Evolutionary conservation across 2,888 invertebrate genomes (phyloP).

Genomic region (Orthosia gothica): DNA sequence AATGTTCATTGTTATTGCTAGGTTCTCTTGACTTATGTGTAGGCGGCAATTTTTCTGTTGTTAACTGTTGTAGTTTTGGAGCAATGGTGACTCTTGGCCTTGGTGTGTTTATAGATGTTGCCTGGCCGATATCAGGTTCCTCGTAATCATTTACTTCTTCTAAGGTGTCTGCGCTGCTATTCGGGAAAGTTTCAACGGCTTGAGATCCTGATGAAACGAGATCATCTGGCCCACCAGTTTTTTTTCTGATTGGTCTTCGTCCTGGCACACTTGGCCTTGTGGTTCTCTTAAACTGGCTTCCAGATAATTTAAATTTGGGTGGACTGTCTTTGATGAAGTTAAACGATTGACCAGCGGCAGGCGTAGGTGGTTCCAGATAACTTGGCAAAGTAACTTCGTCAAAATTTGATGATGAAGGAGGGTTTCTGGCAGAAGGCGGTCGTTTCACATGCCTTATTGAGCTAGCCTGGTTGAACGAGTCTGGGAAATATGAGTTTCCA

Average conservation of each 20-base stretch:
- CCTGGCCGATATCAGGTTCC: slow-evolving; percentile 79
- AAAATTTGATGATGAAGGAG: slow-evolving; percentile 70
- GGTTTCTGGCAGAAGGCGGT: slow-evolving; percentile 77
- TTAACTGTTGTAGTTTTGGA: slow-evolving; percentile 82
- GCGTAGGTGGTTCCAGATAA: slow-evolving; percentile 88
- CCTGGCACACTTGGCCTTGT: slow-evolving; percentile 82
- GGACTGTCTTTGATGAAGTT: slow-evolving; percentile 81
- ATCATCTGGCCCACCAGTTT: slow-evolving; percentile 85
- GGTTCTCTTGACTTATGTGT: slow-evolving; percentile 73
- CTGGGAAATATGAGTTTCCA: slow-evolving; percentile 86
- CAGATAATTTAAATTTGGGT: slow-evolving; percentile 82
- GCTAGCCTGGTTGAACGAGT: slow-evolving; percentile 87
- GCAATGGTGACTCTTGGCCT: slow-evolving; percentile 80
- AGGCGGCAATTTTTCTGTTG: slow-evolving; percentile 74
- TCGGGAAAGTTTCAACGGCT: slow-evolving; percentile 80
- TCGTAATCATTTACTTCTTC: slow-evolving; percentile 85
- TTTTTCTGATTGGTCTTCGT: slow-evolving; percentile 87
- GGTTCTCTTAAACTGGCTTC: slow-evolving; percentile 83
- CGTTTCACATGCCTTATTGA: slow-evolving; percentile 85
- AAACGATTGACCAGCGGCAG: slow-evolving; percentile 82
- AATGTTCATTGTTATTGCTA: slow-evolving; percentile 70
- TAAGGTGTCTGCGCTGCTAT: slow-evolving; percentile 76
- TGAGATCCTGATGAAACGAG: slow-evolving; percentile 86
- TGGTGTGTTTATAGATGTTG: slow-evolving; percentile 68
- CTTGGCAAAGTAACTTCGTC: slow-evolving; percentile 87